A percentile compares a stretch with the other conserved stretches of the same genome.
Evolutionary conservation across 2,113 vertebrate species (phyloP).

Genomic region (Sapajus apella): DNA sequence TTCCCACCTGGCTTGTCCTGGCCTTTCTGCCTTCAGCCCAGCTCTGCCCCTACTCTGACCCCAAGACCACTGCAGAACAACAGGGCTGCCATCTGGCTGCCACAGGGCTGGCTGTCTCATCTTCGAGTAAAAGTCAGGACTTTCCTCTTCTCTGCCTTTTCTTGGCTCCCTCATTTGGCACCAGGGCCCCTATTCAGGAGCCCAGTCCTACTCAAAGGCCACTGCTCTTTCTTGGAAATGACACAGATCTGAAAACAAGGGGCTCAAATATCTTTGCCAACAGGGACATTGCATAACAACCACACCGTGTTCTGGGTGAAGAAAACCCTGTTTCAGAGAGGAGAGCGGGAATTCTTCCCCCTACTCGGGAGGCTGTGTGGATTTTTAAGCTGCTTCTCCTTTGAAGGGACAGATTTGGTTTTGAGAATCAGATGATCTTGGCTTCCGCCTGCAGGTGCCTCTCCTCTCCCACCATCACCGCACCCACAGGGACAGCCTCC

Average conservation of each 20-base stretch:
- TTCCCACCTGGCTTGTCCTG: not conserved
- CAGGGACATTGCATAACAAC: constrained; percentile 42
- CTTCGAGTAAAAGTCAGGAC: constrained; percentile 33
- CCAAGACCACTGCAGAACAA: not conserved
- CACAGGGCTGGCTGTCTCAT: not conserved
- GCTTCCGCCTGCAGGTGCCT: not conserved
- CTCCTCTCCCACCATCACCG: not conserved
- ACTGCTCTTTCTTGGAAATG: constrained; percentile 67
- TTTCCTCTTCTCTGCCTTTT: constrained; percentile 42
- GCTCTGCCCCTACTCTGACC: not conserved
- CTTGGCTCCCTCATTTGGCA: constrained; percentile 66
- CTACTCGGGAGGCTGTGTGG: not conserved
- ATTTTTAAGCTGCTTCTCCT: not conserved
- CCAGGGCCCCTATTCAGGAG: constrained; percentile 52
- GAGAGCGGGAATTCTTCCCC: not conserved
- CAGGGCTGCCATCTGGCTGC: constrained; percentile 39
- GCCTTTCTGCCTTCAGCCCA: not conserved
- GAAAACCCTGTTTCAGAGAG: not conserved
- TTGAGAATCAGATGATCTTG: constrained; percentile 26
- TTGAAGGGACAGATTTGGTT: not conserved
- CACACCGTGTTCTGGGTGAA: not conserved
- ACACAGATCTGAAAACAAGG: constrained; percentile 66
- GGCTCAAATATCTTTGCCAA: constrained; percentile 57
- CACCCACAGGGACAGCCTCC: not conserved
- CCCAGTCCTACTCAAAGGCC: constrained; percentile 53